Base-by-base conservation (phyloP, 2,888 invertebrate species). In the Agrotis segetum region DNA sequence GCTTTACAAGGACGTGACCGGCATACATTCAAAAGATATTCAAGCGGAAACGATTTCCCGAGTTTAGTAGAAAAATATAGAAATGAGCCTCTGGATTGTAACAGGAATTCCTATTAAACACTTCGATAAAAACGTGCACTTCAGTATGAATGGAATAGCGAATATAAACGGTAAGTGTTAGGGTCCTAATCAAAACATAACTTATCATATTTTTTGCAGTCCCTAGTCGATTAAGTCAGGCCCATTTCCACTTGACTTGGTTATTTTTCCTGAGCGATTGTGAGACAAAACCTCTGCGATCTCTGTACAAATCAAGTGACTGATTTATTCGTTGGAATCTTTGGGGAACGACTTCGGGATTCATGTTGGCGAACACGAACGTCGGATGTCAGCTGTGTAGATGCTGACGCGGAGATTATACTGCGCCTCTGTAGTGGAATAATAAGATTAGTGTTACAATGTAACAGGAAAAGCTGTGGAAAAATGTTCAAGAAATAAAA, bases 1-100 rank as follows among this genome's bases (percentile, higher is more conserved):
- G 91, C 85, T 91, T 90, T 86, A 86, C 83, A 88, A 87, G 83
- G 88, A 91, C 88, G 90, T 90, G 92, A 88, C 91, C 91, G 88
- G 92, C 90, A 92, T 93, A 90, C 70, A 88, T 89, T 89, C 87
- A 87, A 88, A 85, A 88, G 80, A 84, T 79, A 87, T 82, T 81
- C 74, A 72, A 78, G 67, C 61, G 66, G 74, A 79, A 86, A 79
- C 73, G 81, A 62, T 84, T 83, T 78, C 6, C 60, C 56, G 55
- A 60, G 69, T 65, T 70, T 46, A 64, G 60, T 60, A 69, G 59
- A 75, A 82, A 84, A 84, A 82, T 67, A 84, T 74, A 76, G 73
- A 66, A 83, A 74, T 71, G 66, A 67, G 80, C 29, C 60, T 19
- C 64, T n/a, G 21, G 61, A 79, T 70, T 72, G 70, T 71, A 59